Conservation (phyloP, 2,888 invertebrate species). For the Rhagonycha fulva region DNA sequence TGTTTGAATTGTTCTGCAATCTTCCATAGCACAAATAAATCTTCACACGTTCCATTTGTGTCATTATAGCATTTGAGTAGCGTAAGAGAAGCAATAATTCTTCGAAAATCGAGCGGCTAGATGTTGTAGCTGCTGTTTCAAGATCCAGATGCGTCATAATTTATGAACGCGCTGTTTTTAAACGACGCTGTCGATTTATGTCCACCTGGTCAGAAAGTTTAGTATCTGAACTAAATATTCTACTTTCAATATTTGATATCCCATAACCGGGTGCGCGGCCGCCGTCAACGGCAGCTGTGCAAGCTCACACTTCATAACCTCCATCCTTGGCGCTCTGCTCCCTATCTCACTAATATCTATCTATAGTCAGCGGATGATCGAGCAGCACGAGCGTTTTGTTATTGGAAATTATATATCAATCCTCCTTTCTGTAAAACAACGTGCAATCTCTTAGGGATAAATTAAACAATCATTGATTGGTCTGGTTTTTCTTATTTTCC, state of each 20-base stretch:
- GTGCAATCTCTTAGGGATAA: constrained; percentile 27
- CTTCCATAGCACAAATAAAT: constrained; percentile 39
- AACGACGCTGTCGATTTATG: constrained; percentile 38
- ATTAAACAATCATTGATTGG: constrained; percentile 36
- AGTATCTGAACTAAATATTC: constrained; percentile 46
- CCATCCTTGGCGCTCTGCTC: constrained; percentile 33
- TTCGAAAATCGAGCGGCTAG: constrained; percentile 21
- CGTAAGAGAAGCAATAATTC: constrained; percentile 28
- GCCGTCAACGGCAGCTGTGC: constrained; percentile 54
- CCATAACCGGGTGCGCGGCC: constrained; percentile 38
- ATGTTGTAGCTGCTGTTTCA: constrained; percentile 26
- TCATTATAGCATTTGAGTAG: constrained; percentile 31
- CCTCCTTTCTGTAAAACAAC: constrained; percentile 29
- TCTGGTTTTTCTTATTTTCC: constrained; percentile 33
- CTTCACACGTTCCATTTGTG: constrained; percentile 40
- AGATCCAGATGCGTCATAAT: constrained; percentile 32
- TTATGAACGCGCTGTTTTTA: constrained; percentile 29
- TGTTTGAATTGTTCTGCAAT: constrained; percentile 43
- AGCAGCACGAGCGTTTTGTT: constrained; percentile 33
- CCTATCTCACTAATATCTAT: constrained; percentile 43
- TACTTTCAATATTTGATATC: constrained; percentile 55
- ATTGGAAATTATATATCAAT: constrained; percentile 43
- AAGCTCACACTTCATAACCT: constrained; percentile 55
- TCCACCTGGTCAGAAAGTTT: constrained; percentile 39
- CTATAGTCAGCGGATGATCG: constrained; percentile 39